phyloP scores from a whole-genome alignment of 2,113 vertebrate genomes.

The Xyliphius kryptos region DNA sequence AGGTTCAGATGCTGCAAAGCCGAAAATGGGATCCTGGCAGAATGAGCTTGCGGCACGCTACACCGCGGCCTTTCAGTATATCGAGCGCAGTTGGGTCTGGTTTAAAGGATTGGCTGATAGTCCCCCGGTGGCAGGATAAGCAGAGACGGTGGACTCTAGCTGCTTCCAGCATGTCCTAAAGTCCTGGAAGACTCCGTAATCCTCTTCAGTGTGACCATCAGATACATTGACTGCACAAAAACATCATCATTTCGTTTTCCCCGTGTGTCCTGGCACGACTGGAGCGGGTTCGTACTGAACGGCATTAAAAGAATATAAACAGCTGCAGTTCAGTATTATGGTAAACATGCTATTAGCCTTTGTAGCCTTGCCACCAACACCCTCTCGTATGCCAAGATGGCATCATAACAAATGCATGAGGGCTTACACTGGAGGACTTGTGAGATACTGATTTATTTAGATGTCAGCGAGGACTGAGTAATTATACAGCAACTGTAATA shows the following conservation, averaged over 20 bases:
- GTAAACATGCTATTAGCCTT: constrained; percentile 22
- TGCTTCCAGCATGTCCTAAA: constrained; percentile 16
- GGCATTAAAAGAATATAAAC: constrained; percentile 47
- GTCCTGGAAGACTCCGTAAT: constrained; percentile 37
- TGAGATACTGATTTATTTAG: neutral
- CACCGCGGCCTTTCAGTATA: constrained; percentile 9
- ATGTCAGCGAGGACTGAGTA: neutral
- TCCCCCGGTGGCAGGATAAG: constrained; percentile 32
- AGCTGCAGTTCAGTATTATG: constrained; percentile 26
- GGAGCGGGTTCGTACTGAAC: constrained; percentile 36
- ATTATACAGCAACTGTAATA: constrained; percentile 16
- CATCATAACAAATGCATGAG: constrained; percentile 23
- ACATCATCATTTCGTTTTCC: no score
- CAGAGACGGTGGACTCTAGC: constrained; percentile 20
- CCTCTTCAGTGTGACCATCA: constrained; percentile 33
- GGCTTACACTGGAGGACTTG: neutral
- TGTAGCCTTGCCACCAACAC: constrained; percentile 34
- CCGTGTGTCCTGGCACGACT: no score
- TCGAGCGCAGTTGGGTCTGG: constrained; percentile 31
- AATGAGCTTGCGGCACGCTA: neutral
- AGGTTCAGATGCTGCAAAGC: constrained; percentile 16
- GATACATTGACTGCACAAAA: constrained; percentile 18
- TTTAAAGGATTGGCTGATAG: constrained; percentile 41
- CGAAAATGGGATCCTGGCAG: constrained; percentile 22
- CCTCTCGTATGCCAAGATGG: constrained; percentile 36